Conservation (phyloP, 1,140 invertebrate genomes). For the Asobara japonica region DNA sequence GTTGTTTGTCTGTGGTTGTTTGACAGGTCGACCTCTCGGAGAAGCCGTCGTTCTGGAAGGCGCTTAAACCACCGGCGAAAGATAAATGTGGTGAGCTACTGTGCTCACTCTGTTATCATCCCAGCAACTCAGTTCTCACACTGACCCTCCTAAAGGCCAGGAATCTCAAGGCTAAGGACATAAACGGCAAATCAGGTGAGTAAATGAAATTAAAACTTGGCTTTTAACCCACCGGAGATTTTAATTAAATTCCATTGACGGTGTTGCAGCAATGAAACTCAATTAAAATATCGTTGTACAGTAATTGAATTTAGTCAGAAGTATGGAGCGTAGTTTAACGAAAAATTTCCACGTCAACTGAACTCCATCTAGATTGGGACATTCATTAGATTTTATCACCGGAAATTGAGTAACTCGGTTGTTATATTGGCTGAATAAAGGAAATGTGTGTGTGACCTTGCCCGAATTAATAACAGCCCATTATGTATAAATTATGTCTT, state of each 20-base stretch:
- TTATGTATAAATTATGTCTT: no score
- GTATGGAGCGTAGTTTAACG: background rate
- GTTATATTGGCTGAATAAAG: no score
- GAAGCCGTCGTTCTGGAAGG: conserved; percentile 92
- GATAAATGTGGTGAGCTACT: conserved; percentile 92
- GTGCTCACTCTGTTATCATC: conserved; percentile 91
- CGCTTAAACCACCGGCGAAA: conserved; percentile 90
- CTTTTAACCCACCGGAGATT: background rate
- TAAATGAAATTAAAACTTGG: background rate
- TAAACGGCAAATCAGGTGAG: conserved; percentile 94
- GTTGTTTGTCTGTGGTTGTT: conserved; percentile 22
- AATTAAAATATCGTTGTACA: background rate
- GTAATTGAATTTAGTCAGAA: background rate
- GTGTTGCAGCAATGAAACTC: background rate
- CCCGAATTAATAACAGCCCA: no score
- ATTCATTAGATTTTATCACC: background rate
- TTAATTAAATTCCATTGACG: background rate
- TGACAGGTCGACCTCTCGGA: conserved; percentile 87
- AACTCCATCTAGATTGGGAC: background rate
- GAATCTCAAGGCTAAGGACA: conserved; percentile 93
- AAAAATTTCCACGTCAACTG: background rate
- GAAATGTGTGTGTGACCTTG: no score
- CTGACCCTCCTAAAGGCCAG: conserved; percentile 89
- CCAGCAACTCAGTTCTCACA: conserved; percentile 88
- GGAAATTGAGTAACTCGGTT: background rate